Base-by-base conservation (phyloP, 1,140 invertebrate species). In the Macrobrachium rosenbergii region DNA sequence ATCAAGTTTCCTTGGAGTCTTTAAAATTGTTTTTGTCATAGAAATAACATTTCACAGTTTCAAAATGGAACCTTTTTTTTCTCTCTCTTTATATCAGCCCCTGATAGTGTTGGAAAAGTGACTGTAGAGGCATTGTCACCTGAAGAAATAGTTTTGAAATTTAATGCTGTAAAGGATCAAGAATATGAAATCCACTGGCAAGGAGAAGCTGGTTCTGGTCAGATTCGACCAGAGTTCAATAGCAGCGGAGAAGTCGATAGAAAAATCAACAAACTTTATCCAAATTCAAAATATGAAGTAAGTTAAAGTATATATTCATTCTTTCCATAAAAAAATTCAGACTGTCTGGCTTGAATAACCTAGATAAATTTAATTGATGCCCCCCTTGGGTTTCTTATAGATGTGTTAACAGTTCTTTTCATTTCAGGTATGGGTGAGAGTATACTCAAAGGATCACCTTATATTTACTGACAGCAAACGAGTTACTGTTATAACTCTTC, bases 401-500 rank as follows among this genome's bases (percentile, higher is more conserved):
- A 11, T 75, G 43, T 21, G 1, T 37, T 37, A 37, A 37, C 28
- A 37, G 28, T 37, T 37, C 43, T 23, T 72, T 72, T 16, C 7
- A 16, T 64, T 37, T 14, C 78, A 84, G 83, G 78, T 87, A 0
- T 87, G 85, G 85, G 85, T 87, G 11, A 73, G 72, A 23, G 79
- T 76, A 11, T 87, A 72, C 58, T 82, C 96, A 2, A 93, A 94
- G 79, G 94, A 94, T 76, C 94, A 93, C n/a, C 92, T 94, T 7
- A 93, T 93, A 37, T 94, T 93, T 69, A 96, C 94, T n/a, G 94
- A 95, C 88, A 96, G 94, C 88, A 91, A 91, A 0, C 92, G 91
- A 12, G 91, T 95, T 11, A 90, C 92, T 16, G 92, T 96, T 0
- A 93, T 92, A 21, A 97, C 96, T 43, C 96, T 94, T 91, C 93